These are phyloP conservation scores for Stegodyphus mimosarum DNA, from an alignment of 1,140 invertebrate genomes.

Conservation along the genomic window DNA sequence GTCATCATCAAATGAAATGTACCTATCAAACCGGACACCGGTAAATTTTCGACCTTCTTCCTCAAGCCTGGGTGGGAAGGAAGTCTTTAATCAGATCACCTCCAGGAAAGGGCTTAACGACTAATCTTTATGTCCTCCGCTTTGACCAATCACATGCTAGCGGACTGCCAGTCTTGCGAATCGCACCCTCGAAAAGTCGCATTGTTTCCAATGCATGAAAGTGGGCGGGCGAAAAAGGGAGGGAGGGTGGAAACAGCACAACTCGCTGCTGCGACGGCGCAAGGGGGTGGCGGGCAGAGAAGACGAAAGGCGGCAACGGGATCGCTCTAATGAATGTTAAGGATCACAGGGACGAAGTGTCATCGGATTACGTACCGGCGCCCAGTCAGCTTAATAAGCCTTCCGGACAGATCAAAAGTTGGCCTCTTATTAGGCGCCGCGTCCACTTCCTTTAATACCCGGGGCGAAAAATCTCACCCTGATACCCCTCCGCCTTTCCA, in stretches of 20 bases:
- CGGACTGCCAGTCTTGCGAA: neutral
- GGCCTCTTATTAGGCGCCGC: slow-evolving; percentile 44
- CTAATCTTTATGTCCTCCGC: neutral
- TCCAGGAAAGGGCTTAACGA: too few species aligned
- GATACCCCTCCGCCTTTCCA: neutral
- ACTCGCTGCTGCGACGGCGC: too few species aligned
- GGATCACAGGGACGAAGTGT: slow-evolving; percentile 45
- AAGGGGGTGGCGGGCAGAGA: neutral
- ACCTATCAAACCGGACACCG: too few species aligned
- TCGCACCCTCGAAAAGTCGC: neutral
- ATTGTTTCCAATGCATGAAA: neutral
- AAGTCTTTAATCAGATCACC: too few species aligned
- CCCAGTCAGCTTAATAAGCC: slow-evolving; percentile 49
- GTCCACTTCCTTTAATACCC: slow-evolving; percentile 30
- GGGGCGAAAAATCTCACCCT: slow-evolving; percentile 32
- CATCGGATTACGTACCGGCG: slow-evolving; percentile 40
- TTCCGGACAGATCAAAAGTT: slow-evolving; percentile 34
- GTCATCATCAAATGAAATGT: too few species aligned
- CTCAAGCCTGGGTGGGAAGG: too few species aligned
- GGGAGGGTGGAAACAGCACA: too few species aligned
- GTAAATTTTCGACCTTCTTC: too few species aligned
- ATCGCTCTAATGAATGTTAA: slow-evolving; percentile 48
- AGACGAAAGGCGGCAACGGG: neutral
- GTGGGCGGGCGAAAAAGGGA: too few species aligned
- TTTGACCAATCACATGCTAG: neutral